phyloP scores from a whole-genome alignment of 2,113 vertebrate species.

The Sinocyclocheilus maitianheensis region DNA sequence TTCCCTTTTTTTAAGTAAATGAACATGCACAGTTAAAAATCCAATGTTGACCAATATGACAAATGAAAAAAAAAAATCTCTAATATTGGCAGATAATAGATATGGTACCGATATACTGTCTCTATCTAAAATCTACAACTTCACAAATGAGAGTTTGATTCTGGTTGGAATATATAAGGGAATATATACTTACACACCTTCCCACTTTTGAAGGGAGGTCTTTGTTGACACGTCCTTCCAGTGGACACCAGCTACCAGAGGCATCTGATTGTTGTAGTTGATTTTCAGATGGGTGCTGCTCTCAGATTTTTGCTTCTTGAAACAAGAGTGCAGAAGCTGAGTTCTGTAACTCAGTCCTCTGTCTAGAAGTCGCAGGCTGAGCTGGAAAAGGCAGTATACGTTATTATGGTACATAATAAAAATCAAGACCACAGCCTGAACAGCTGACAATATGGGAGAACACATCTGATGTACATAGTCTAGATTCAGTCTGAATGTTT shows the following conservation, averaged over 20 bases:
- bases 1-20: too few relatives aligned
- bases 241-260: constrained; percentile 75
- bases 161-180: neutral
- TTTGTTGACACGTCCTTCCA: constrained; percentile 77
- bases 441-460: neutral
- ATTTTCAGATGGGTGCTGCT: constrained; percentile 82
- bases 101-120: neutral
- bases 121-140: neutral
- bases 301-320: constrained; percentile 69
- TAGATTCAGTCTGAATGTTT: neutral
- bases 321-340: constrained; percentile 76
- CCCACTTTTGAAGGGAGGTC: constrained; percentile 75
- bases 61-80: neutral
- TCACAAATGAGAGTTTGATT: neutral
- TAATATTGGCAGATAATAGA: neutral
- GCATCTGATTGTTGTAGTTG: constrained; percentile 75
- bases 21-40: neutral
- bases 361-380: constrained; percentile 78
- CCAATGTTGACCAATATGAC: neutral
- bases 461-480: neutral
- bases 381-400: constrained; percentile 62
- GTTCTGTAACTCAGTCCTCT: constrained; percentile 79
- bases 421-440: neutral
- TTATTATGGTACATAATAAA: neutral
- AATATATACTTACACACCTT: constrained; percentile 71